Conservation (phyloP, 2,113 vertebrate genomes). For the cat (Felis catus) region F.catus_Fca126_mat1.0 CM031421.1:104665001-104665500, state of each 20-base stretch:
- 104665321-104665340: slow-evolving; percentile 58
- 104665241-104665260: background rate
- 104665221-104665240: background rate
- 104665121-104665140: background rate
- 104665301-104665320: slow-evolving; percentile 4
- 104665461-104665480: slow-evolving; percentile 47
- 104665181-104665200: background rate
- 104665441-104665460: slow-evolving; percentile 28
- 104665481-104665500: background rate
- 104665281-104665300: background rate
- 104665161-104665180: background rate
- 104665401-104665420: rapidly evolving
- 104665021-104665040: background rate
- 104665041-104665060: background rate
- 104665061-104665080: background rate
- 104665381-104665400: background rate
- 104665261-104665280: background rate
- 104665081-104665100: background rate
- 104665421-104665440: rapidly evolving
- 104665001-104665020: background rate
- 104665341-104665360: background rate
- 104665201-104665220: background rate
- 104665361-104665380: slow-evolving; percentile 37
- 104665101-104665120: background rate
- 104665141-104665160: background rate